Conservation (phyloP, 92 coral and sea anemone species). For the Isaurus tuberculatus region DNA sequence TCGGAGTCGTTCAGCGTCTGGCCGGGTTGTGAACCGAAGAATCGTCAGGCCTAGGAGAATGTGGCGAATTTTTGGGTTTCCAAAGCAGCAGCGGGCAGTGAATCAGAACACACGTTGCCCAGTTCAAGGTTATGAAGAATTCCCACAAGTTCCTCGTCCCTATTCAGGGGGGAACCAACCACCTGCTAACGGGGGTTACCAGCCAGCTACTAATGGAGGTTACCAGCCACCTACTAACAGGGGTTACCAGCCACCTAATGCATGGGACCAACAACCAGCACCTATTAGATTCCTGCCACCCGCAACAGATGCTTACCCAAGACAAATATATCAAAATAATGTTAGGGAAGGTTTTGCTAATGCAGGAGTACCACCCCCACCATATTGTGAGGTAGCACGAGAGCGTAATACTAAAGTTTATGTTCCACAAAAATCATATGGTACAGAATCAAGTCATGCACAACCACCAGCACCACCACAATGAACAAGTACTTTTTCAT, state of each 20-base stretch:
- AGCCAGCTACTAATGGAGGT: neutral
- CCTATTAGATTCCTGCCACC: neutral
- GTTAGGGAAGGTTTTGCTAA: neutral
- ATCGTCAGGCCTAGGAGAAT: constrained; percentile 8
- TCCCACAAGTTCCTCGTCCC: constrained; percentile 18
- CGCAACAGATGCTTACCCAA: neutral
- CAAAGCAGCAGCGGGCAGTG: neutral
- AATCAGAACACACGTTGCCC: constrained; percentile 16
- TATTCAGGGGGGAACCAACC: neutral
- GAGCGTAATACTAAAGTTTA: neutral
- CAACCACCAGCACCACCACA: constrained; percentile 34
- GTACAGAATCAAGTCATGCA: neutral
- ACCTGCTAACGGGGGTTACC: neutral
- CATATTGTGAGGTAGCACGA: constrained; percentile 15
- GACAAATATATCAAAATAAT: neutral
- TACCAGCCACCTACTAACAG: neutral
- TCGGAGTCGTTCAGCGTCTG: constrained; percentile 30
- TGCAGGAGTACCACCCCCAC: constrained; percentile 31
- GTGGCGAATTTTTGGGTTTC: neutral
- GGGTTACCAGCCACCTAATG: neutral
- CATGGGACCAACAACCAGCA: neutral
- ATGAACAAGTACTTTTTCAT: neutral
- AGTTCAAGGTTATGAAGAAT: constrained; percentile 32
- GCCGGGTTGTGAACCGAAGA: constrained; percentile 18
- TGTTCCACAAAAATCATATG: constrained; percentile 34